Conservation (phyloP, 2,888 invertebrate species). For the Cheilosia impressa region DNA sequence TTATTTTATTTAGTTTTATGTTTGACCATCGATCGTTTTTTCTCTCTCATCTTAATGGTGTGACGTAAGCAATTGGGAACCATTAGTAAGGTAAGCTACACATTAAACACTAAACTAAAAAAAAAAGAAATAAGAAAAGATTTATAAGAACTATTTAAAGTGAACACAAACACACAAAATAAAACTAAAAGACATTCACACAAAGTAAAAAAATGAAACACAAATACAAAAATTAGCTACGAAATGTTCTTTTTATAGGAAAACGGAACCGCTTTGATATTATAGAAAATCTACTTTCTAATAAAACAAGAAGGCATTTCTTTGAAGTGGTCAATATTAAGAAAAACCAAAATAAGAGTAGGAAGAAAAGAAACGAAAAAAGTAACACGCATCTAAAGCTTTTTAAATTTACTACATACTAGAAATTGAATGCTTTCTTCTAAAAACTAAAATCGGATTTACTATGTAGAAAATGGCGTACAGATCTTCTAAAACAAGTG, state of each 20-base stretch:
- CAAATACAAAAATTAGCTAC: constrained; percentile 42
- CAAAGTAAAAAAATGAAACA: constrained; percentile 52
- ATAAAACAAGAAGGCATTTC: constrained; percentile 62
- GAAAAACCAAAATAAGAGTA: constrained; percentile 15
- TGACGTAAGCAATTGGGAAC: constrained; percentile 84
- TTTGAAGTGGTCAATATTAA: constrained; percentile 56
- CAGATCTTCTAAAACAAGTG: constrained; percentile 47
- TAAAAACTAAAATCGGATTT: constrained; percentile 37
- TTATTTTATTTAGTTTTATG: constrained; percentile 74
- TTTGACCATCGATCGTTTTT: constrained; percentile 68
- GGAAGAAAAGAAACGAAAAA: constrained; percentile 25
- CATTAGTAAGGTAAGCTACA: constrained; percentile 84
- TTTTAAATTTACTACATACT: constrained; percentile 57
- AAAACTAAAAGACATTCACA: constrained; percentile 60
- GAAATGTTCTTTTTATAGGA: constrained; percentile 66
- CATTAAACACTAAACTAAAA: constrained; percentile 81
- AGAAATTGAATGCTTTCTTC: constrained; percentile 67
- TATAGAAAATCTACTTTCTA: constrained; percentile 63
- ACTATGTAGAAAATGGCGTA: constrained; percentile 17
- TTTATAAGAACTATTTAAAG: constrained; percentile 34
- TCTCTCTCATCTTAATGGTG: constrained; percentile 82
- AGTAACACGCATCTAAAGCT: constrained; percentile 39
- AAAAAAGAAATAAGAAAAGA: constrained; percentile 33
- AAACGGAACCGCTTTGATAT: constrained; percentile 65
- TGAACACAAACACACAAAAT: constrained; percentile 63